Evolutionary conservation across 2,797 vertebrate species (phyloP).

Genomic region (Oreochromis mossambicus): DNA sequence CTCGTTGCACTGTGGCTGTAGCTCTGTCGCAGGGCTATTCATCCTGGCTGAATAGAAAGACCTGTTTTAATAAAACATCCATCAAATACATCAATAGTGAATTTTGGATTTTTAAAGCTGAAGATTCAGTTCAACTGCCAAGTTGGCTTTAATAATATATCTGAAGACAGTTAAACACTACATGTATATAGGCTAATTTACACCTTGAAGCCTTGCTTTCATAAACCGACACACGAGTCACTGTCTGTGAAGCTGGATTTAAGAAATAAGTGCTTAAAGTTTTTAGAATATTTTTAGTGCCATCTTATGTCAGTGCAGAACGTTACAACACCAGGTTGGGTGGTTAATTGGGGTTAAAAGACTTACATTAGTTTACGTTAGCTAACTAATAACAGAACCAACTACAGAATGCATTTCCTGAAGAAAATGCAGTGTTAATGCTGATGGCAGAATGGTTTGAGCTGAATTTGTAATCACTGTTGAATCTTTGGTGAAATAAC

Average conservation of each 20-base stretch:
- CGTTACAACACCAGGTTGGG: background rate
- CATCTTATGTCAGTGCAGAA: background rate
- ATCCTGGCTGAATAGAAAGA: background rate
- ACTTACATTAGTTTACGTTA: background rate
- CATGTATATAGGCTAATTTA: background rate
- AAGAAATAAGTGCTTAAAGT: background rate
- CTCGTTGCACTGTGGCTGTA: background rate
- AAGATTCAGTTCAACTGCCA: background rate
- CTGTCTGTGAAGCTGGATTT: background rate
- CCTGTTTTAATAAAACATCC: background rate
- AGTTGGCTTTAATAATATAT: background rate
- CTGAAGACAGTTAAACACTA: background rate
- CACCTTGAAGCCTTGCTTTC: background rate
- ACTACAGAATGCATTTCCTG: background rate
- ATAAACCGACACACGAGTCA: background rate
- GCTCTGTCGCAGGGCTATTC: background rate
- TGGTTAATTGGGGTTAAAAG: background rate
- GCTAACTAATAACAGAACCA: background rate
- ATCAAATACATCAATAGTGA: background rate
- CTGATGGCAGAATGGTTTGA: background rate
- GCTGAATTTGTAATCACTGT: background rate
- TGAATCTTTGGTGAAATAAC: background rate
- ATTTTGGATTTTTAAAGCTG: background rate
- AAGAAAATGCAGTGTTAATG: background rate
- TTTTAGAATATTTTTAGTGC: background rate